Base-by-base conservation (phyloP, 2,888 invertebrate species). In the Synergus itoensis region DNA sequence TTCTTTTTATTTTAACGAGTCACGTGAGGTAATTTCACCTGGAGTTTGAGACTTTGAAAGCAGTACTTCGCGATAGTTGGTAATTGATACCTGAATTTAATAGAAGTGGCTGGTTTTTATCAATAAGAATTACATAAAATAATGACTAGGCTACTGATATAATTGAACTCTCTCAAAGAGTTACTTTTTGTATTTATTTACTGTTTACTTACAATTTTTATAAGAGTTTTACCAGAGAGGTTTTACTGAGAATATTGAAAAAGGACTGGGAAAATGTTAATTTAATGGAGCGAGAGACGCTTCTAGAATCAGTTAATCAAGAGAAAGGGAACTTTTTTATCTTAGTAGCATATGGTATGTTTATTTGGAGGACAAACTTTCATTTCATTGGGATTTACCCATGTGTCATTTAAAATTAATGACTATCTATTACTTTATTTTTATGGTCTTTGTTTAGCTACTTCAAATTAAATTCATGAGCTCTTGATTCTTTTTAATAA, bases 1-100 rank as follows among this genome's bases (percentile, higher is more conserved):
- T 73, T 41, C 0, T 11, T 36, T 36, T 36, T 36, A 36, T 73
- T 73, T 53, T 21, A 69, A 18, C 16, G 21, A 53, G 48, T 36
- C 36, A n/a, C n/a, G 53, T 73, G 45, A 73, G 28, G 5, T 73
- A 53, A 53, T 36, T 73, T 73, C 36, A 53, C 7, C 14, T 69
- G 21, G n/a, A 73, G 36, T 73, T 73, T 73, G 36, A 73, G 28
- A 53, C 48, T 69, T 69, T 73, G 53, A 73, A 73, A 73, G 73
- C 48, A 28, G 16, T 69, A 53, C 36, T 73, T 69, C 53, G 9
- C 28, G 28, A 36, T 36, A 73, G 48, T 73, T 73, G 53, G 53
- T 53, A 73, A 73, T 48, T 36, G 53, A 53, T 73, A 73, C 48
- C 16, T 48, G 53, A 53, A 73, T 53, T 36, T 53, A 36, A 11